Evolutionary conservation across 35 echinoderm and acorn worm genomes (phyloP), one percentile per base, ranked within the genome.

Genomic region (Chiridota heheva): DNA sequence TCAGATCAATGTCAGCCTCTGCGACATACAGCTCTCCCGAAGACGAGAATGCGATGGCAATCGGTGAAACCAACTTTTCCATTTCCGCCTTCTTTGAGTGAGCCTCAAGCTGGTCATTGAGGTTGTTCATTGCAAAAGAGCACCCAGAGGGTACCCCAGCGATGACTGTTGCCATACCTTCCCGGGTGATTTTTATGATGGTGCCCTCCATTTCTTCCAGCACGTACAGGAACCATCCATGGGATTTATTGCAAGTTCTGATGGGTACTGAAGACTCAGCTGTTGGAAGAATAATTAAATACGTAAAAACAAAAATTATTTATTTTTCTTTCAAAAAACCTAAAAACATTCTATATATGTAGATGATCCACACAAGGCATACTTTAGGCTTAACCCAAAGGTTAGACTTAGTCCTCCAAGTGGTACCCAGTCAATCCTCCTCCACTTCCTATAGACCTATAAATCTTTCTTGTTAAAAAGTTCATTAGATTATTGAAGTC

Each of bases 211-310:
- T n/a, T n/a, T n/a, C 75, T 36, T 98, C 95, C 8, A 85, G 57
- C 8, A 98, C 89, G 47, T 91, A 84, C 45, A 98, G 66, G 47
- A 87, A 41, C 85, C 66, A 43, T 98, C 95, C 26, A 98, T 45
- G 7, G 84, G 95, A 71, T 87, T 98, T 72, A 98, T 84, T 13
- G 89, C 85, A 22, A 98, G 65, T 42, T 98, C 95, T 17, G 89
- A 81, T 45, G 95, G 95, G 62, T 81, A 91, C 68, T 98, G 85
- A 15, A 98, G 68, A 20, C 76, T 98, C 18, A 98, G 84, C 95
- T 98, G 87, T 22, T 17, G 33, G 20, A 7, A 8, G 35, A 29
- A 75, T 12, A n/a, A n/a, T n/a, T n/a, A n/a, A n/a, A n/a, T n/a
- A n/a, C n/a, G 48, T 53, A n/a, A n/a, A n/a, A n/a, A n/a, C n/a